Base-by-base conservation (phyloP, 2,888 invertebrate genomes). In the Caenorhabditis sp. region DNA sequence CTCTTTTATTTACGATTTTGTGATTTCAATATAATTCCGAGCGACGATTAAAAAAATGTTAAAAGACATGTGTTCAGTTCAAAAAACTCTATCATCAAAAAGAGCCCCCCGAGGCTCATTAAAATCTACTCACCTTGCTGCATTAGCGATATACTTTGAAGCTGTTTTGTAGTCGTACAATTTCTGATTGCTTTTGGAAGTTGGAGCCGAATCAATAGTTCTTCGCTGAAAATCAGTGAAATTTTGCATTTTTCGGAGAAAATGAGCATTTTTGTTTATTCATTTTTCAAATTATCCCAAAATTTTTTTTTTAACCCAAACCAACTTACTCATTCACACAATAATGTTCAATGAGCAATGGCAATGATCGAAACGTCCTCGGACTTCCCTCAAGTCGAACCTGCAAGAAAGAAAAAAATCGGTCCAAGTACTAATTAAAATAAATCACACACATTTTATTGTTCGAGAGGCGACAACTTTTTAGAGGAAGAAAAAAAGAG, bases 331-430 rank as follows among this genome's bases (percentile, higher is more conserved):
- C 95, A 89, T 94, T 94, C 88, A 93, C 93, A 63, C 94, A 93
- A 89, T 96, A 97, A 90, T 96, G 94, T 63, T 94, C 94, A 82
- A 97, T 93, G 81, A 97, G 91, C 78, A 93, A 92, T 52, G 95
- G 95, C 89, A 96, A 94, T 85, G 94, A 94, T 88, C 93, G 93
- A 89, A 97, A 97, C 87, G 93, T 92, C 89, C 95, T 94, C 87
- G 94, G 93, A 43, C 95, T 95, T 70, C 95, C 95, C 90, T 97
- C 95, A 81, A 97, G 91, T 63, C 94, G 93, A 76, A 95, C 77
- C 79, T 67, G 62, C 31, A 71, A 56, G n/a, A n/a, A 10, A 8
- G 52, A 25, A 1, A 63, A 69, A 43, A 31, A 31, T 10, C 5
- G 31, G 31, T 31, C 31, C 31, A 31, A 31, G 31, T 31, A 31